A percentile compares a stretch with the other conserved stretches of the same genome.
Conservation (phyloP, 2,888 invertebrate genomes). For the Oxyteleia sp. region DNA sequence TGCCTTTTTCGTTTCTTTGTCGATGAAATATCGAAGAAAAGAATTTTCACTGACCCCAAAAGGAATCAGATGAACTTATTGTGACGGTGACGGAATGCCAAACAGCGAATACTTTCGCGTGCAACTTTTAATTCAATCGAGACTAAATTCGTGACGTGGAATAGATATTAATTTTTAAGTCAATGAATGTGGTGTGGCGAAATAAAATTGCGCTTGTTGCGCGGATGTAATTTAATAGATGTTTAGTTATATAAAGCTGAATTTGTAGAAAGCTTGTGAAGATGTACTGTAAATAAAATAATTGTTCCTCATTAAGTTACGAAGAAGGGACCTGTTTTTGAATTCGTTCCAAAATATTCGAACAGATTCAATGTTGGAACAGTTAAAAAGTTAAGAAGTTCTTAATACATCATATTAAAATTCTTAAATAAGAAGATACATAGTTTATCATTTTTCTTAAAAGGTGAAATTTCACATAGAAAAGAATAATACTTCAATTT, state of each 20-base stretch:
- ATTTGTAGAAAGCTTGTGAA: too few species aligned
- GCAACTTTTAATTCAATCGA: slow-evolving; percentile 29
- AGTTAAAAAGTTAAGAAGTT: too few species aligned
- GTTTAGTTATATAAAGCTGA: too few species aligned
- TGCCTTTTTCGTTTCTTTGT: slow-evolving; percentile 10
- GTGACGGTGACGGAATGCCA: slow-evolving; percentile 55
- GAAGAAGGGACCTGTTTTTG: too few species aligned
- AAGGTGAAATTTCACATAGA: slow-evolving; percentile 46
- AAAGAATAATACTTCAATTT: slow-evolving; percentile 42
- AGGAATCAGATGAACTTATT: slow-evolving; percentile 66
- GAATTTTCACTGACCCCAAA: slow-evolving; percentile 72
- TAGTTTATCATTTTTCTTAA: neutral
- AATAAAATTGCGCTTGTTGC: neutral
- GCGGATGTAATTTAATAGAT: neutral
- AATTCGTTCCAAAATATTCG: too few species aligned
- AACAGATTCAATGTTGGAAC: too few species aligned
- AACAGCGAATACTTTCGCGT: slow-evolving; percentile 53
- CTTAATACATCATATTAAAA: too few species aligned
- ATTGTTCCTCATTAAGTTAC: too few species aligned
- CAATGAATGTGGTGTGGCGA: neutral
- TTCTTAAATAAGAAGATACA: neutral
- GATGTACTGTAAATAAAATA: too few species aligned
- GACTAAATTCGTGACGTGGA: slow-evolving; percentile 15
- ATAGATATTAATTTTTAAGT: slow-evolving; percentile 14
- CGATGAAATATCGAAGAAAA: slow-evolving; percentile 46